Base-by-base conservation (phyloP, 2,888 invertebrate genomes). In the Serripes groenlandicus region DNA sequence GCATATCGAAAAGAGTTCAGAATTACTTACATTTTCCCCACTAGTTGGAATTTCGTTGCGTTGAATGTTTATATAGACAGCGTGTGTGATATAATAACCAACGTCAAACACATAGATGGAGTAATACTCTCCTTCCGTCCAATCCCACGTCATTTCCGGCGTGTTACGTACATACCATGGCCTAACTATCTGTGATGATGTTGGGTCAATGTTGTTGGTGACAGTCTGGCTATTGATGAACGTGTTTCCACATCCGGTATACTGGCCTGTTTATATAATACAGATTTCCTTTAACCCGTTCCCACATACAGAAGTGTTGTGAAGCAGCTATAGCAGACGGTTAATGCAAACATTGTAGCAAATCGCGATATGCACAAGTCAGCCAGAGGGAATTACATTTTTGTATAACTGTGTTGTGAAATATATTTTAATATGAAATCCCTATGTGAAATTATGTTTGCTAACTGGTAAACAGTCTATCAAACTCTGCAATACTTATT, bases 1-100 rank as follows among this genome's bases (percentile, higher is more conserved):
- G n/a, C n/a, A n/a, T n/a, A n/a, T n/a, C n/a, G n/a, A n/a, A n/a
- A n/a, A n/a, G n/a, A n/a, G n/a, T n/a, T n/a, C n/a, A n/a, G n/a
- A n/a, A n/a, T 62, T 69, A 74, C 62, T 62, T 54, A 77, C 64
- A 21, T 72, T 62, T 37, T 21, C 26, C 9, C 66, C 66, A 26
- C 28, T 60, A 18, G 37, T 28, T 52, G 72, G 54, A n/a, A 87
- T 42, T 34, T 85, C 72, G 30, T 81, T 76, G 4, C 82, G 83
- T n/a, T 71, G 75, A 0, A 88, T 83, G 71, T 88, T 88, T 37
- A 83, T 54, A 28, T 83, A 86, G 7, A 83, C 72, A 11, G 78
- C 86, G 56, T 85, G 81, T 0, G 54, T 26, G 7, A 75, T 42
- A 1, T 64, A 28, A 37, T 71, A 74, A 1, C 86, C 85, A 1